Conservation (phyloP, 2,888 invertebrate genomes). For the Eilema depressum region DNA sequence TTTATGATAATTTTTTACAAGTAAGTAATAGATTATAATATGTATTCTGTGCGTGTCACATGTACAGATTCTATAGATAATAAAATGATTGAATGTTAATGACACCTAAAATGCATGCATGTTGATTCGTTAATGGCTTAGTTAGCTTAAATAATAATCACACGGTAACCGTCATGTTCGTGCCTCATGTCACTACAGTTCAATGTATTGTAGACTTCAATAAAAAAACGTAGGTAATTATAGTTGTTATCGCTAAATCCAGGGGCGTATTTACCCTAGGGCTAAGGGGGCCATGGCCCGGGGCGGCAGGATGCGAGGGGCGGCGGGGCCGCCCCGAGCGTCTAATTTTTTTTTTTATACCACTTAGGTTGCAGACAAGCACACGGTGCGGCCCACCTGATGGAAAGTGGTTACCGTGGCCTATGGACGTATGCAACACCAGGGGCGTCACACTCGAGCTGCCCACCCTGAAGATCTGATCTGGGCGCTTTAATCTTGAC, state of each 20-base stretch:
- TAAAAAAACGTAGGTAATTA: conserved; percentile 24
- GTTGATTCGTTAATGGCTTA: background rate
- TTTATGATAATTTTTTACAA: conserved; percentile 2
- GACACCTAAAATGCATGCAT: background rate
- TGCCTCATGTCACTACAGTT: conserved; percentile 29
- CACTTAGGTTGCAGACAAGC: too few species aligned
- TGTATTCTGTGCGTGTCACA: conserved; percentile 1
- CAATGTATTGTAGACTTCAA: conserved; percentile 19
- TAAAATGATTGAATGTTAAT: conserved; percentile 11
- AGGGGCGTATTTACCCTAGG: too few species aligned
- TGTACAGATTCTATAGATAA: conserved; percentile 4
- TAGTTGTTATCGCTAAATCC: conserved; percentile 28
- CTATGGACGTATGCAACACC: too few species aligned
- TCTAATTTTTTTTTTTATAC: too few species aligned
- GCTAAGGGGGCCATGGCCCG: too few species aligned
- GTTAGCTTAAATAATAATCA: background rate
- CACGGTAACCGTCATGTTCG: conserved; percentile 9
- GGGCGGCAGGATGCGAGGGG: too few species aligned
- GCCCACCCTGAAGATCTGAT: too few species aligned
- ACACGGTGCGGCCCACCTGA: too few species aligned
- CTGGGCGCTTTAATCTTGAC: too few species aligned
- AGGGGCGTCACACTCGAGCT: too few species aligned
- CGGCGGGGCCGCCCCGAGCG: too few species aligned
- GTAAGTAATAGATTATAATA: background rate
- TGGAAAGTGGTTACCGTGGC: too few species aligned